These are phyloP conservation scores for Leuciscus idus DNA, from an alignment of 2,113 vertebrate species.

Conservation along the genomic window DNA sequence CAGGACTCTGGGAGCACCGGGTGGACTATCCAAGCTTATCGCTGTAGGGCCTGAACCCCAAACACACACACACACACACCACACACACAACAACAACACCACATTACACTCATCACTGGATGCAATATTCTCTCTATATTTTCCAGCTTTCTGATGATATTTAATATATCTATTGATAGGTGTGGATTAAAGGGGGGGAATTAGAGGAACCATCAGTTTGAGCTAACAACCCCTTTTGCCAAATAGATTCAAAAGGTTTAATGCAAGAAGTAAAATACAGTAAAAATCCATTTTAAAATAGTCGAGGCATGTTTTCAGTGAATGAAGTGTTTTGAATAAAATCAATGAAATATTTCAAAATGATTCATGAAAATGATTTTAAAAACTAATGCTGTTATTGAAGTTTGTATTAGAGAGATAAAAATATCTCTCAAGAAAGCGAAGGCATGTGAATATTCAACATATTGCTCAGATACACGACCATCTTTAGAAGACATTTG, in stretches of 20 bases:
- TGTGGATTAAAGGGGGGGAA: background rate
- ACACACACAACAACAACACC: background rate
- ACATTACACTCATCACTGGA: background rate
- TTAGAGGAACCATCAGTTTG: background rate
- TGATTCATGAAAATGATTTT: background rate
- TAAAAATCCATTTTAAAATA: background rate
- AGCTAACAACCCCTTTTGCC: background rate
- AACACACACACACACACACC: conserved; percentile 6
- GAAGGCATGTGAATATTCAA: background rate
- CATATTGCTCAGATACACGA: background rate
- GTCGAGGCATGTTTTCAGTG: background rate
- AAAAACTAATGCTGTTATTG: background rate
- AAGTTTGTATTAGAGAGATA: background rate
- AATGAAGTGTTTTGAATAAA: background rate
- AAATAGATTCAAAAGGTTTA: background rate
- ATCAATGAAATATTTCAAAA: background rate
- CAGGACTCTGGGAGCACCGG: background rate
- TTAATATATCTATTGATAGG: background rate
- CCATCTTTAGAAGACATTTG: conserved; percentile 27
- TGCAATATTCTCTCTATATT: background rate
- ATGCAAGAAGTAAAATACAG: background rate
- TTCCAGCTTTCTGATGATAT: background rate
- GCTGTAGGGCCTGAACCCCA: background rate
- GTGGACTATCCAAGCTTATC: conserved; percentile 25
- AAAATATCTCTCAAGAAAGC: background rate